phyloP scores from a whole-genome alignment of 2,888 invertebrate species.

The Drosophila acutilabella region DNA sequence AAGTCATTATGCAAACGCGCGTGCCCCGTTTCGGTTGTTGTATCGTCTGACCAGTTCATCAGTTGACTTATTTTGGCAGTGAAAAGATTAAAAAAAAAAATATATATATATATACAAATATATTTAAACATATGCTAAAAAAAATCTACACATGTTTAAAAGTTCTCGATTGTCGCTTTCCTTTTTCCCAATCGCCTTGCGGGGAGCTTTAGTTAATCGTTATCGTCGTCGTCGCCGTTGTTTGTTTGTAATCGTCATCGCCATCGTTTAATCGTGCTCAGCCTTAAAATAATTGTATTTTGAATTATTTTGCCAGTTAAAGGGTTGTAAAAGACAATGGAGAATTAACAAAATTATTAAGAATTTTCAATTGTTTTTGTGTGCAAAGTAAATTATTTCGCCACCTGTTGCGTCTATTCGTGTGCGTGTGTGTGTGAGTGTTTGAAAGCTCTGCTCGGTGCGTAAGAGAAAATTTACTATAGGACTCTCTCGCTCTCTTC shows the following conservation, averaged over 20 bases:
- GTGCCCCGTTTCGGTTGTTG: conserved; percentile 79
- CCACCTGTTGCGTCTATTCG: conserved; percentile 7
- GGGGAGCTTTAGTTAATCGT: conserved; percentile 3
- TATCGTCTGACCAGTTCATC: conserved; percentile 60
- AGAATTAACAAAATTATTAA: conserved; percentile 17
- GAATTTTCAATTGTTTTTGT: conserved; percentile 34
- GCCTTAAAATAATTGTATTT: conserved; percentile 31
- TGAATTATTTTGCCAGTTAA: conserved; percentile 19
- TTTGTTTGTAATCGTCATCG: conserved; percentile 1
- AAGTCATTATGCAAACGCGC: conserved; percentile 81
- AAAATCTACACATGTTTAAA: conserved; percentile 1
- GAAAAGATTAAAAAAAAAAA: conserved; percentile 11
- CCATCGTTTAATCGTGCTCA: conserved; percentile 6
- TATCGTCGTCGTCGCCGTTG: conserved; percentile 2
- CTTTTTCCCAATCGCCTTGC: conserved; percentile 14
- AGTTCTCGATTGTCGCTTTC: conserved; percentile 20
- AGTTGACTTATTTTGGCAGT: conserved; percentile 19
- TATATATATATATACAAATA: conserved; percentile 8
- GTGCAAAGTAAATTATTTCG: conserved; percentile 3
- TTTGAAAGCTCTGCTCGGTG: conserved; percentile 5
- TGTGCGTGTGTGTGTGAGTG: conserved; percentile 14
- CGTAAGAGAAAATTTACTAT: neutral
- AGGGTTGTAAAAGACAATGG: conserved; percentile 54
- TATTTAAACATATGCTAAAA: no score
- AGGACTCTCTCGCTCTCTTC: conserved; percentile 15